Base-by-base conservation (phyloP, 2,113 vertebrate species). In the Muntiacus reevesi region DNA sequence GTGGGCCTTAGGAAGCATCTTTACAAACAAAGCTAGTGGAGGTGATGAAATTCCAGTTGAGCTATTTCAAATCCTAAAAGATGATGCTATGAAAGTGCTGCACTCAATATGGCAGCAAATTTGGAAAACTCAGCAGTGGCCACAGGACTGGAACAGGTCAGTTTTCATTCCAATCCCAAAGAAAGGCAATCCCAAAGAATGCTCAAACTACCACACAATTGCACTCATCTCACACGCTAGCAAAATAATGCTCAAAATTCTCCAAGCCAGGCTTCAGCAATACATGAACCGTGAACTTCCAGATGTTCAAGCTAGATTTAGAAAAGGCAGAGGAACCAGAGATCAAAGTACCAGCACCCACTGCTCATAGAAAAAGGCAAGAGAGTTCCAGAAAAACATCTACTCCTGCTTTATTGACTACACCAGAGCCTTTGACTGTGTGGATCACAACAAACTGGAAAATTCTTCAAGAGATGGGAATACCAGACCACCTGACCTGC, bases 191-290 rank as follows among this genome's bases (percentile, higher is more conserved):
- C 8, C 17, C 4, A 67, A 67, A 36, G 17, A 67, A 11, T 36
- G 0, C 1, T 36, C 64, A 21, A 36, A 36, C 17, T 67, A 21
- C n/a, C 1, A 0, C n/a, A 67, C n/a, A 36, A 36, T 67, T 36
- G n/a, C 2, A 36, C 64, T 36, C n/a, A 67, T 36, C n/a, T 36
- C n/a, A 21, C 64, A 67, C 1, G 0, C 33, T 36, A 21, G 33
- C 1, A 67, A 67, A 67, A 16, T 19, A n/a, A 67, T 67, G 33
- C 64, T 67, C 64, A 67, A 67, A 67, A 21, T 36, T 67, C 64
- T 36, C 62, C 33, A n/a, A n/a, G 62, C 43, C 43, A 45, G 43
- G 43, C 43, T 45, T 45, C 43, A 45, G 43, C 43, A 45, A 45
- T 45, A 45, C 43, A 45, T 45, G 43, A 45, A 45, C 43, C 6